Conservation (phyloP, 2,797 vertebrate genomes). For the Aulostomus chinensis region DNA sequence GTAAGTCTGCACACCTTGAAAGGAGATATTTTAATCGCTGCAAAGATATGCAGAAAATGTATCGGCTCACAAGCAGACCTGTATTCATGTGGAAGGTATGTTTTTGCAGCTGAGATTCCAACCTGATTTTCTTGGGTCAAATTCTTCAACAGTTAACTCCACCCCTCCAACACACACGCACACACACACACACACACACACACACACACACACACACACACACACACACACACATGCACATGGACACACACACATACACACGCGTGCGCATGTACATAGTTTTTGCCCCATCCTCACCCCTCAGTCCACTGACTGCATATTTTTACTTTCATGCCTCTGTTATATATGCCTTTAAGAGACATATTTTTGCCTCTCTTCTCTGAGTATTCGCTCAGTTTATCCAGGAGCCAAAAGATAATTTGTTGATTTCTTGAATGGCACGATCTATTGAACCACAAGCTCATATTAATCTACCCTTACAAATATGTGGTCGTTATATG, state of each 20-base stretch:
- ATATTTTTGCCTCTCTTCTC: constrained; percentile 45
- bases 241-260: constrained; percentile 22
- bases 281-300: constrained; percentile 36
- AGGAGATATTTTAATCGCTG: constrained; percentile 63
- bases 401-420: constrained; percentile 28
- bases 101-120: constrained; percentile 81
- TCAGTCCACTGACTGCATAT: constrained; percentile 50
- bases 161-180: constrained; percentile 30
- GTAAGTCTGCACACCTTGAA: constrained; percentile 53
- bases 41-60: constrained; percentile 69
- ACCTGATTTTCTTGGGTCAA: constrained; percentile 71
- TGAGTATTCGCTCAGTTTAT: constrained; percentile 29
- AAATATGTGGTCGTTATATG: constrained; percentile 23
- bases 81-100: constrained; percentile 77
- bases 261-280: constrained; percentile 13
- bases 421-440: constrained; percentile 34
- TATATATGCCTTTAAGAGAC: constrained; percentile 36
- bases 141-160: constrained; percentile 66
- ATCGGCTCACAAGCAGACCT: constrained; percentile 61
- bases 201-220: constrained; percentile 24
- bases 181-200: constrained; percentile 16
- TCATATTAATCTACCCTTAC: constrained; percentile 12
- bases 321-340: constrained; percentile 53
- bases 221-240: constrained; percentile 12
- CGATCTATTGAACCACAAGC: constrained; percentile 19